Evolutionary conservation across 2,797 vertebrate genomes (phyloP), one percentile per base, ranked within the genome.

Genomic region (Naso thynnoides): DNA sequence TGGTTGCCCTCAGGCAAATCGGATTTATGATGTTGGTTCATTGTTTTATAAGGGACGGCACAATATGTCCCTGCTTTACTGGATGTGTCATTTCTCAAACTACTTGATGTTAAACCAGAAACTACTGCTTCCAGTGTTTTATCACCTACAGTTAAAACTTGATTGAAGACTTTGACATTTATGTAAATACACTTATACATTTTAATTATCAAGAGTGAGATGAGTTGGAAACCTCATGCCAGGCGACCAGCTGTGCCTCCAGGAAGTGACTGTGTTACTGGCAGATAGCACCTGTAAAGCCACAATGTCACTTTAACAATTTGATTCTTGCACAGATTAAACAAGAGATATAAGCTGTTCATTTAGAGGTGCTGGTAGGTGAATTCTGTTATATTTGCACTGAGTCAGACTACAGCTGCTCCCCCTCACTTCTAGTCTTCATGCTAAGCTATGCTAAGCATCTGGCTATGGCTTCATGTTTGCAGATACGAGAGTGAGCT

Each of bases 11-110:
- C 54, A 19, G 54, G 72, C 60, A 60, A 70, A 70, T 49, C 19
- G 42, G 31, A 76, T 71, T 66, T 56, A 70, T 27, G 53, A 70
- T 52, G 44, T 36, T 27, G 54, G 44, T 27, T 75, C 33, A 73
- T 50, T 64, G 52, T 68, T 67, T 78, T 27, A 71, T 39, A 61
- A 58, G 59, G 52, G 36, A 59, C 24, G 14, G 10, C 14, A 23
- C 21, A 38, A 48, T 60, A 53, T 42, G 29, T 47, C 38, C 31
- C 38, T 18, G 41, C 41, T 70, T 67, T 57, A 48, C 36, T 23
- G 23, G 2, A 1, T 57, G 19, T 38, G 9, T 59, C 23, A 21
- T 41, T 48, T 21, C 24, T 66, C 3, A 57, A 65, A 9, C 18
- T 47, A 45, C 53, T 61, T 52, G 31, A 55, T 65, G 45, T 58